A percentile compares a stretch with the other conserved stretches of the same genome.
Evolutionary conservation across 2,888 invertebrate species (phyloP).

Genomic region (Phoronis australis): DNA sequence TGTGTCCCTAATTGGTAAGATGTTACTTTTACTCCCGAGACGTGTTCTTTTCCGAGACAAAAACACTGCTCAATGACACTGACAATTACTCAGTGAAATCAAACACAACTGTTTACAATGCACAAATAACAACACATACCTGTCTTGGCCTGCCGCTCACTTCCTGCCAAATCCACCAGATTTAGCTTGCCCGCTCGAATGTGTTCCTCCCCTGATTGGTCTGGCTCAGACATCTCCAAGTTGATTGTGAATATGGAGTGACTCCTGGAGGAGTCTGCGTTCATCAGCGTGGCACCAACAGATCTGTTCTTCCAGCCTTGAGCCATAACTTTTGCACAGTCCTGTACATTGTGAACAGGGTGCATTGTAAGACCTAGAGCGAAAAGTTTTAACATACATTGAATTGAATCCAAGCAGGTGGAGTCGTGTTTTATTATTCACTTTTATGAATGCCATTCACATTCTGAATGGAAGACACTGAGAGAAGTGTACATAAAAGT

Average conservation of each 20-base stretch:
- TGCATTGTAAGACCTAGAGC: conserved; percentile 65
- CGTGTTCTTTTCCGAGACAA: too few species aligned
- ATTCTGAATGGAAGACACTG: too few species aligned
- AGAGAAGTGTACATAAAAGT: too few species aligned
- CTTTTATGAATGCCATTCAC: too few species aligned
- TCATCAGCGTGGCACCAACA: conserved; percentile 83
- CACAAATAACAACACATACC: conserved; percentile 44
- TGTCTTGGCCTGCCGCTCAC: conserved; percentile 76
- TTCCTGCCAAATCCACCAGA: conserved; percentile 83
- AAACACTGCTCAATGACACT: too few species aligned
- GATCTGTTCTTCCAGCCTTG: conserved; percentile 74
- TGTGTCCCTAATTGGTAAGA: too few species aligned
- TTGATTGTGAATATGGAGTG: conserved; percentile 84
- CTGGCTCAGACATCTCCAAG: conserved; percentile 70
- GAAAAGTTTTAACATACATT: too few species aligned
- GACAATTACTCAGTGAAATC: too few species aligned
- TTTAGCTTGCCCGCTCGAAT: conserved; percentile 73
- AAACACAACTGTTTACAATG: too few species aligned
- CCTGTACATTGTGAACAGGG: conserved; percentile 70
- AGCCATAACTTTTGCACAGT: conserved; percentile 71
- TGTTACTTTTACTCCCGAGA: too few species aligned
- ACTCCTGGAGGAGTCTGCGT: conserved; percentile 73
- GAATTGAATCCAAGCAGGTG: too few species aligned
- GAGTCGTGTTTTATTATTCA: too few species aligned
- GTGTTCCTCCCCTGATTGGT: conserved; percentile 56